Base-by-base conservation (phyloP, 2,888 invertebrate species). In the Mystacides longicornis region DNA sequence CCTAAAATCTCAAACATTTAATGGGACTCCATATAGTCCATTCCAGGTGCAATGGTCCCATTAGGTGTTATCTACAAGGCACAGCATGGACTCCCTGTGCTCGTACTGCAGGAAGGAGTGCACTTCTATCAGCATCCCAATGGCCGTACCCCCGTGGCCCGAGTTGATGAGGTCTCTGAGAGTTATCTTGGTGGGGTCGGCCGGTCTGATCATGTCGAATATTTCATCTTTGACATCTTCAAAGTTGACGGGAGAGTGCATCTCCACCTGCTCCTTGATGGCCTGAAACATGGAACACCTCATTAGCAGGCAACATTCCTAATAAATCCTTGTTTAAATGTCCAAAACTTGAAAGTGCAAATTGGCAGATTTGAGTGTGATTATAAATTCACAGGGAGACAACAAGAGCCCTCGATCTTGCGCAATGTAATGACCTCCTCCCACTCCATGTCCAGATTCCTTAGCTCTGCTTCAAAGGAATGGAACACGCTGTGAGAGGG, bases 21-120 rank as follows among this genome's bases (percentile, higher is more conserved):
- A n/a, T n/a, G n/a, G n/a, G n/a, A n/a, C n/a, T 37, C 37, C 16
- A 37, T 37, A 37, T 16, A 27, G 5, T 11, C 5, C 27, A 27
- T 27, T 27, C 27, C 27, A 7, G 27, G n/a, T n/a, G n/a, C n/a
- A n/a, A n/a, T n/a, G n/a, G n/a, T n/a, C n/a, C n/a, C n/a, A n/a
- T 11, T 27, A 27, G 7, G 27, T 27, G 11, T 27, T 27, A 11
- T 27, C 27, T 11, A 27, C 27, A 5, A 27, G 27, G 27, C 27
- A 37, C 37, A 37, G 37, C 3, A 37, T 37, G 16, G 85, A 82
- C 75, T 96, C 96, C 62, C 96, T 79, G 71, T 94, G 93, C 77
- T 97, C 97, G 68, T 97, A 94, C 0, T 90, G 90, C 93, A 93
- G 94, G 78, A 97, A 97, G 50, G 95, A 93, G 71, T 96, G 93